Evolutionary conservation across 37 sponge, comb jelly and placozoan genomes (phyloP).

Genomic region (Geodia barretti): DNA sequence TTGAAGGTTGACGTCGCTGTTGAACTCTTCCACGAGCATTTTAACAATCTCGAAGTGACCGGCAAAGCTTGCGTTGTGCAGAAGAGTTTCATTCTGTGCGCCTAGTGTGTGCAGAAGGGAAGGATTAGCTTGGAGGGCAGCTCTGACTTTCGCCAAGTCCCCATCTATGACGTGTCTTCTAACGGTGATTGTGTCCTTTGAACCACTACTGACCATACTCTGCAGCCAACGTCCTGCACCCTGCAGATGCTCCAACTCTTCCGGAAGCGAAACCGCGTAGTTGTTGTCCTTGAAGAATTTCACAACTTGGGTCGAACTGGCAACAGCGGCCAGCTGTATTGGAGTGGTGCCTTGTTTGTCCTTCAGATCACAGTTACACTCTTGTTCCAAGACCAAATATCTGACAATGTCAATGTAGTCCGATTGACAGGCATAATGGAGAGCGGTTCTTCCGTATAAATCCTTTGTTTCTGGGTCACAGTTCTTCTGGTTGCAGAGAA

Average conservation of each 20-base stretch:
- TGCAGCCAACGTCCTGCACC: neutral
- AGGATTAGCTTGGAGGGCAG: neutral
- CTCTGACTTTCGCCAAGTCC: conserved; percentile 27
- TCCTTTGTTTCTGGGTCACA: conserved; percentile 6
- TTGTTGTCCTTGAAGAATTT: conserved; percentile 25
- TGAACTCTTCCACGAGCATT: conserved; percentile 17
- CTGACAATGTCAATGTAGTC: conserved; percentile 16
- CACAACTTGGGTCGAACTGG: conserved; percentile 25
- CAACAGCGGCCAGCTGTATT: conserved; percentile 14
- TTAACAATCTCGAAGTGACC: conserved; percentile 26
- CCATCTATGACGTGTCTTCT: conserved; percentile 17
- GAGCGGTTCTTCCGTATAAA: conserved; percentile 23
- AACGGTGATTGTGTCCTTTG: neutral
- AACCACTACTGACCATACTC: neutral
- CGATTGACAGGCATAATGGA: conserved; percentile 37
- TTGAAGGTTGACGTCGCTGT: conserved; percentile 14
- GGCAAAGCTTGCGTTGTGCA: conserved; percentile 40
- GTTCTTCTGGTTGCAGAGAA: conserved; percentile 8
- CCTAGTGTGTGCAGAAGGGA: neutral
- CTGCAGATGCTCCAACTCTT: neutral
- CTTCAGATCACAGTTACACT: conserved; percentile 1
- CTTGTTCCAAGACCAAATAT: conserved; percentile 22
- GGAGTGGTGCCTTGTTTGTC: conserved; percentile 24
- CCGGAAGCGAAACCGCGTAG: neutral
- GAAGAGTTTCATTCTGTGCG: conserved; percentile 30